Evolutionary conservation across 2,113 vertebrate genomes (phyloP).

Genomic region (Azemiops feae): DNA sequence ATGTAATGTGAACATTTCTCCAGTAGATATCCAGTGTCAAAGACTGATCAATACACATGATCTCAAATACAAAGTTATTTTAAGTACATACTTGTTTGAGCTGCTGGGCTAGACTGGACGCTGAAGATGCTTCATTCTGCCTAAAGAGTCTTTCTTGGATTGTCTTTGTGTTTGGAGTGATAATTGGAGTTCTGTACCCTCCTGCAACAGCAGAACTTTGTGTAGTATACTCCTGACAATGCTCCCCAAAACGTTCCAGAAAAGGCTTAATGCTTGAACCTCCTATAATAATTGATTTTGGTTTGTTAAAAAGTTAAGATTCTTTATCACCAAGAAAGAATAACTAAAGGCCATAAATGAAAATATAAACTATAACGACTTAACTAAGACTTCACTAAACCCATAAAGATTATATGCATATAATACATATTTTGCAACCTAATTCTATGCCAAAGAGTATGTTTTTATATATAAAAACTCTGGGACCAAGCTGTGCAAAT

Average conservation of each 20-base stretch:
- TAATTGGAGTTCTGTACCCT: constrained; percentile 61
- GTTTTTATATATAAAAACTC: background rate
- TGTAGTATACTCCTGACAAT: constrained; percentile 76
- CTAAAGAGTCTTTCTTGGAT: constrained; percentile 83
- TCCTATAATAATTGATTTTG: constrained; percentile 56
- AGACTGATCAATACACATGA: background rate
- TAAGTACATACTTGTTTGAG: constrained; percentile 81
- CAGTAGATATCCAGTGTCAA: background rate
- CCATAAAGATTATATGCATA: background rate
- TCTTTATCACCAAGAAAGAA: background rate
- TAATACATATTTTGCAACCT: background rate
- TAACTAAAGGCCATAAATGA: background rate
- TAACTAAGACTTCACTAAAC: background rate
- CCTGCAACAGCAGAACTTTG: constrained; percentile 63
- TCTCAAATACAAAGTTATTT: background rate
- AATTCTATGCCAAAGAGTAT: background rate
- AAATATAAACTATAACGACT: background rate
- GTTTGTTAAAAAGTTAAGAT: constrained; percentile 17
- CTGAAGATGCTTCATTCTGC: constrained; percentile 75
- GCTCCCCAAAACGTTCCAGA: constrained; percentile 89
- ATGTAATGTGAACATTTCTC: background rate
- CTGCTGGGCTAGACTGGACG: constrained; percentile 78
- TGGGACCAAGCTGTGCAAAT: background rate
- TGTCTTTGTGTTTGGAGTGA: constrained; percentile 82
- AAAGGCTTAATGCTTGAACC: constrained; percentile 86